Percentiles rank a stretch among this genome's conserved stretches.
These are phyloP conservation scores for Thelaira solivaga DNA, from an alignment of 2,888 invertebrate species.

Conservation along the genomic window DNA sequence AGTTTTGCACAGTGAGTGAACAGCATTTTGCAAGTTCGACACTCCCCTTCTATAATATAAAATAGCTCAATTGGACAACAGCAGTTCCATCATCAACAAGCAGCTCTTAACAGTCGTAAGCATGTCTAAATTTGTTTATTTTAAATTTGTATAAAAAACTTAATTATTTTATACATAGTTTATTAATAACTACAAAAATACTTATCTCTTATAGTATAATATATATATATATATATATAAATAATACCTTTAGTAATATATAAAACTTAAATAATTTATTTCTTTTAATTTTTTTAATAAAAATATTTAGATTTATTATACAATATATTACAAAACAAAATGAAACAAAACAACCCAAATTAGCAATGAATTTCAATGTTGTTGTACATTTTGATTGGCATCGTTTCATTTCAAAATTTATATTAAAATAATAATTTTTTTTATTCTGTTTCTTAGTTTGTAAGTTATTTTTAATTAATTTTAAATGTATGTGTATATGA, in stretches of 20 bases:
- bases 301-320: too few relatives aligned
- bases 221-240: not conserved
- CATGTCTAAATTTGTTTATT: constrained; percentile 50
- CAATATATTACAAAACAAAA: too few relatives aligned
- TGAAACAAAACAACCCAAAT: too few relatives aligned
- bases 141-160: constrained; percentile 16
- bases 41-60: too few relatives aligned
- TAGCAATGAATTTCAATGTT: constrained; percentile 31
- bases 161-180: not conserved
- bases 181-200: not conserved
- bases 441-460: constrained; percentile 11
- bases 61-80: too few relatives aligned
- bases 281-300: too few relatives aligned
- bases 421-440: constrained; percentile 4
- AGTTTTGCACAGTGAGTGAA: not conserved
- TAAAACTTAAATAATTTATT: too few relatives aligned
- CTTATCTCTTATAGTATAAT: not conserved
- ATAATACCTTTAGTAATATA: too few relatives aligned
- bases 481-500: constrained; percentile 40
- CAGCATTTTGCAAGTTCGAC: too few relatives aligned
- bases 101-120: constrained; percentile 46
- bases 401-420: constrained; percentile 38
- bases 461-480: constrained; percentile 51
- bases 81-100: not conserved
- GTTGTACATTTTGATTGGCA: constrained; percentile 28